Evolutionary conservation across 2,888 invertebrate species (phyloP).

Genomic region (Mesoligia furuncula): DNA sequence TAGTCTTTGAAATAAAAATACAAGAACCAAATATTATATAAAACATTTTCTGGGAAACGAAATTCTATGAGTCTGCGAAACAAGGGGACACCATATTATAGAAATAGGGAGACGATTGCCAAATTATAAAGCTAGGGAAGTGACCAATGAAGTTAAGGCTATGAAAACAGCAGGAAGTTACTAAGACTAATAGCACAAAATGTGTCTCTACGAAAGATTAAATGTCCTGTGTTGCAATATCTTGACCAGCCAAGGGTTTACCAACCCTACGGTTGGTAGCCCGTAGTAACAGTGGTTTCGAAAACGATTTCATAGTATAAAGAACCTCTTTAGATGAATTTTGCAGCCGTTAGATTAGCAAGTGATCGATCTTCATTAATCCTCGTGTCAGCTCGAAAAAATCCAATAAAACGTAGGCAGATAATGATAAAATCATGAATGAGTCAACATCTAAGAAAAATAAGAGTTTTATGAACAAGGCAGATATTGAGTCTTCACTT

Average conservation of each 20-base stretch:
- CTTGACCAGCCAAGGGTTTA: background rate
- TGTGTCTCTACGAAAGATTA: background rate
- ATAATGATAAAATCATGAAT: constrained; percentile 21
- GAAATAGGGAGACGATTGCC: background rate
- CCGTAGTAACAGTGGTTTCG: background rate
- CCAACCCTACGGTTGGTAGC: background rate
- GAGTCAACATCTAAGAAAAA: constrained; percentile 37
- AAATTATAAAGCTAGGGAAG: background rate
- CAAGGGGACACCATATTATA: too few species aligned
- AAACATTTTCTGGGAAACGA: too few species aligned
- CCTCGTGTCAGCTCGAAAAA: constrained; percentile 4
- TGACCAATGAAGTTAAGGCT: background rate
- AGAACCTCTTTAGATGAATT: background rate
- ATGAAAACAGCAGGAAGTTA: background rate
- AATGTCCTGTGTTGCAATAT: background rate
- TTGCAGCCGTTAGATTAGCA: background rate
- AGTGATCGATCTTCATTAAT: constrained; percentile 10
- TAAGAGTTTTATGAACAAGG: constrained; percentile 32
- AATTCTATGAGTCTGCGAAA: too few species aligned
- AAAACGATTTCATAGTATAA: background rate
- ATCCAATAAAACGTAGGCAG: constrained; percentile 2
- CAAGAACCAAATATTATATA: too few species aligned
- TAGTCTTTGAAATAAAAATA: too few species aligned
- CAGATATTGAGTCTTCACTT: constrained; percentile 24
- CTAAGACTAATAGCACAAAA: background rate